Percentiles rank a stretch among this genome's conserved stretches.
Evolutionary conservation across 2,113 vertebrate species (phyloP).

Genomic region (Delphinapterus leucas): DNA sequence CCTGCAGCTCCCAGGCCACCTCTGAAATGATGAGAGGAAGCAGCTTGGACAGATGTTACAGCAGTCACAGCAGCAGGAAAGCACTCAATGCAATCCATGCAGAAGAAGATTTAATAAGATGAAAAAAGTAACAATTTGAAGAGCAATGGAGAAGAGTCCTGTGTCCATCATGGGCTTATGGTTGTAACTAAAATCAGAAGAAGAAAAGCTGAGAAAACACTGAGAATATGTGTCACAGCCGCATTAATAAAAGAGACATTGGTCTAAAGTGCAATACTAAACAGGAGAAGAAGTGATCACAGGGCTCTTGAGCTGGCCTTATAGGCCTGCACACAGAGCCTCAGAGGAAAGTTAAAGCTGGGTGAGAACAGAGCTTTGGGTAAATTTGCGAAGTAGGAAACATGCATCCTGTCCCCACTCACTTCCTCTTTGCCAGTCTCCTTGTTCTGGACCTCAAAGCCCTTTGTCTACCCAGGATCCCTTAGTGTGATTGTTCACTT

Average conservation of each 20-base stretch:
- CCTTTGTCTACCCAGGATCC: neutral
- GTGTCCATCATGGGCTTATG: neutral
- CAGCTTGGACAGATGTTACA: neutral
- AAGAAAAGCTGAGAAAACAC: neutral
- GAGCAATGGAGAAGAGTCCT: constrained; percentile 48
- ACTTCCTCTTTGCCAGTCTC: neutral
- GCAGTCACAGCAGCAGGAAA: neutral
- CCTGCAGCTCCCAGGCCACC: neutral
- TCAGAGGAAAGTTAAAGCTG: neutral
- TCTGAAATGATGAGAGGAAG: neutral
- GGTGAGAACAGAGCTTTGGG: neutral
- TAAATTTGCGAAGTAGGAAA: neutral
- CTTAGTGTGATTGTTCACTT: neutral
- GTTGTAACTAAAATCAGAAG: neutral
- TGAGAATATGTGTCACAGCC: neutral
- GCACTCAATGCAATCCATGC: neutral
- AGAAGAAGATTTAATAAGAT: constrained; percentile 63
- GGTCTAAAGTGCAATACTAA: constrained; percentile 8
- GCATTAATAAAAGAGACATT: neutral
- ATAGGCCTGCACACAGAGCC: neutral
- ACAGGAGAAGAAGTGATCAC: neutral
- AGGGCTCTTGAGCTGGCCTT: neutral
- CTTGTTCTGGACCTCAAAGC: neutral
- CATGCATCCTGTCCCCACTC: neutral
- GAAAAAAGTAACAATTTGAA: constrained; percentile 53